Base-by-base conservation (phyloP, 2,113 vertebrate species). In the Tenebrosternarchus preto region DNA sequence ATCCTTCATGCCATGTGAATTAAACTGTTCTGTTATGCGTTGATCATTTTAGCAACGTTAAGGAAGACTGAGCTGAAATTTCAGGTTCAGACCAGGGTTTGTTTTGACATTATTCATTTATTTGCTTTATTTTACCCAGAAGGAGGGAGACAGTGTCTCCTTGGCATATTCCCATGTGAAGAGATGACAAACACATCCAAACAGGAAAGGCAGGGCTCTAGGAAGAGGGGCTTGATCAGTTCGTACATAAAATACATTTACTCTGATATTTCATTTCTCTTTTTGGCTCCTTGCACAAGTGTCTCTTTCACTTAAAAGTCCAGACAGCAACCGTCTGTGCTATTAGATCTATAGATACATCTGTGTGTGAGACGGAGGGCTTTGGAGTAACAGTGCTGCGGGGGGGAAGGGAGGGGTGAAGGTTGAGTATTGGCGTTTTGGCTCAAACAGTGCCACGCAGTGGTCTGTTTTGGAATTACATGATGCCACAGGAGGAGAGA, bases 401-500 rank as follows among this genome's bases (percentile, higher is more conserved):
- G 88, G 95, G n/a, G n/a, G n/a, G n/a, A n/a, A n/a, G 60, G 33
- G 2, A 50, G 43, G 43, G 8, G 6, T n/a, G n/a, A n/a, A 3
- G 33, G 60, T 66, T 17, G 20, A 66, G 63, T 66, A n/a, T 39
- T 33, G 63, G 29, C 0, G 64, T 39, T 67, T 68, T 68, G 64
- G 64, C 64, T 68, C 64, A 36, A 59, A 36, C 63, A 63, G 59
- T 67, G 57, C 69, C 55, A 5, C 27, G 55, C 31, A n/a, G 53
- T 61, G 11, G n/a, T 24, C 36, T 60, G 67, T 53, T 69, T 5
- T 5, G 22, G 25, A 39, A 85, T 94, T 95, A 98, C 97, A 99
- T 99, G 95, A 99, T 98, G 91, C 95, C 93, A 85, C 97, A 99
- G 90, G 97, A 95, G 9, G 96, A 96, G 82, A 99, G 93, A 0